Evolutionary conservation across 2,888 invertebrate species (phyloP).

Genomic region (Scaeva pyrastri): DNA sequence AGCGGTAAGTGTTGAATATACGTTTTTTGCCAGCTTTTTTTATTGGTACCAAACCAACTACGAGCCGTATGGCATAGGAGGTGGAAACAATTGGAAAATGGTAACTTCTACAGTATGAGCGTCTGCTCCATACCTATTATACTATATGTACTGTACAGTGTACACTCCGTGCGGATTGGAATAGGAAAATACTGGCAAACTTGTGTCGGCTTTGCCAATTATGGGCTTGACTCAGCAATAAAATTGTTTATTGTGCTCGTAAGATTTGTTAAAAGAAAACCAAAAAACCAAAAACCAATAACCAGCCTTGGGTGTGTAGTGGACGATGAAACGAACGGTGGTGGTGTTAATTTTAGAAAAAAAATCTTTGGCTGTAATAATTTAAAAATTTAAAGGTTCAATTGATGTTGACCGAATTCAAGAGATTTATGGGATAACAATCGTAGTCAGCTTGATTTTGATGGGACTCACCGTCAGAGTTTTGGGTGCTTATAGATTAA

Average conservation of each 20-base stretch:
- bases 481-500: neutral
- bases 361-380: conserved; percentile 4
- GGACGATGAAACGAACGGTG: neutral
- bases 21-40: conserved; percentile 12
- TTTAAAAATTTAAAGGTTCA: conserved; percentile 42
- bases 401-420: conserved; percentile 57
- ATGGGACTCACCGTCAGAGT: neutral
- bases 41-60: neutral
- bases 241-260: conserved; percentile 54
- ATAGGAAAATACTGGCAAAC: conserved; percentile 49
- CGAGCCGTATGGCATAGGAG: conserved; percentile 26
- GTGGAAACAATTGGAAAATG: conserved; percentile 6
- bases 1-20: conserved; percentile 54
- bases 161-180: neutral
- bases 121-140: neutral
- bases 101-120: conserved; percentile 7
- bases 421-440: conserved; percentile 33
- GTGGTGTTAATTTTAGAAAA: conserved; percentile 32
- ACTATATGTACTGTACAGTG: too few relatives aligned
- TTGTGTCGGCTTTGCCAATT: conserved; percentile 61
- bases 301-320: conserved; percentile 34
- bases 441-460: conserved; percentile 15
- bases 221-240: conserved; percentile 72
- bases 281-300: neutral
- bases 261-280: conserved; percentile 35